phyloP scores from a whole-genome alignment of 2,113 vertebrate species.

The Climacteris rufus region DNA sequence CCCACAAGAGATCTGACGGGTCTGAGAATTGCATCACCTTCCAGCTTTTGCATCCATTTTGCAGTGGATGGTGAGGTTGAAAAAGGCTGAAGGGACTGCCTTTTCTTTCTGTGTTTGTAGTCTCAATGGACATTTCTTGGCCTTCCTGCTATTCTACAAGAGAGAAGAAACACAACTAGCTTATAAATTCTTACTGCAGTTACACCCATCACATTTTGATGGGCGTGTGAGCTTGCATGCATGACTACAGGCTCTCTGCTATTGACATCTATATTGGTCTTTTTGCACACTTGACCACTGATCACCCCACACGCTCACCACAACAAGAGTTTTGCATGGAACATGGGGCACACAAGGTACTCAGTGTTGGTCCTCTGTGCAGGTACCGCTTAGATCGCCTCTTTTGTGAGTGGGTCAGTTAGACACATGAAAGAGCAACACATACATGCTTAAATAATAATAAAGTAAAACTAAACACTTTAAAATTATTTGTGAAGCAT shows the following conservation, averaged over 20 bases:
- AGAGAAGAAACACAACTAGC: neutral
- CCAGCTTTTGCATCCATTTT: neutral
- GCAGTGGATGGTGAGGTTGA: neutral
- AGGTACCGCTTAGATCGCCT: fast-evolving
- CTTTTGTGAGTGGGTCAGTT: neutral
- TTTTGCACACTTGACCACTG: neutral
- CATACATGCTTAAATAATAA: neutral
- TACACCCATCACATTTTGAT: neutral
- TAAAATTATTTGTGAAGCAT: neutral
- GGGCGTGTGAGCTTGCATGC: neutral
- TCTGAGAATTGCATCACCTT: neutral
- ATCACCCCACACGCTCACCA: fast-evolving
- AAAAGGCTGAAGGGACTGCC: neutral
- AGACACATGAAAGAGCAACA: neutral
- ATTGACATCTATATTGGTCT: neutral
- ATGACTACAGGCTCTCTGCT: neutral
- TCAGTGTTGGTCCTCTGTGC: fast-evolving
- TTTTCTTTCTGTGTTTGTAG: neutral
- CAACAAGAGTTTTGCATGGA: neutral
- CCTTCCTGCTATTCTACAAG: neutral
- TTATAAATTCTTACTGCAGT: neutral
- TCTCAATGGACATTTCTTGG: fast-evolving
- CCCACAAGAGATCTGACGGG: neutral
- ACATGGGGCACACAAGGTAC: fast-evolving
- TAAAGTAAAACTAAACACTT: neutral